Conservation (phyloP, 2,797 vertebrate genomes). For the Falco novaeseelandiae region DNA sequence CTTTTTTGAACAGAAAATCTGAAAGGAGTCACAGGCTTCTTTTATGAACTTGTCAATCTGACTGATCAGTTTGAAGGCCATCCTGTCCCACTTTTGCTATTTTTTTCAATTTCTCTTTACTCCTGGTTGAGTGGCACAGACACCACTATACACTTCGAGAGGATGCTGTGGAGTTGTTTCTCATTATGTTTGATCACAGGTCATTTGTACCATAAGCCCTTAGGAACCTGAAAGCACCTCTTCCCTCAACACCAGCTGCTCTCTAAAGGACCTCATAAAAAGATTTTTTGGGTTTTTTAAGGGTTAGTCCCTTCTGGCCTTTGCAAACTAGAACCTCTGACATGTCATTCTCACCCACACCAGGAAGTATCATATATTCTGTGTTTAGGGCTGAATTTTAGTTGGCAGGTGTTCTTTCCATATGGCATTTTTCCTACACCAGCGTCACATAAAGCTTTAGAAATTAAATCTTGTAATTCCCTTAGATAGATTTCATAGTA, state of each 20-base stretch:
- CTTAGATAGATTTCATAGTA: neutral
- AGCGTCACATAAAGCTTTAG: neutral
- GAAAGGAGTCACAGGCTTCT: neutral
- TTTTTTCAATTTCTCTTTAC: neutral
- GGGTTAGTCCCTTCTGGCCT: neutral
- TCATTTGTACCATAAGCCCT: neutral
- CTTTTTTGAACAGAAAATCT: neutral
- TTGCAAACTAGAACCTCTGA: conserved; percentile 13
- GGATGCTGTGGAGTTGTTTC: neutral
- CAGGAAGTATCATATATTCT: neutral
- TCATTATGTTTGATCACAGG: neutral
- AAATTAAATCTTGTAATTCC: neutral
- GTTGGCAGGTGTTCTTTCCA: conserved; percentile 35
- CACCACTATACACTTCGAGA: neutral
- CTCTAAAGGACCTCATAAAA: neutral
- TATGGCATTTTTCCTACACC: neutral
- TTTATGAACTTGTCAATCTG: neutral
- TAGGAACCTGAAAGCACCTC: neutral
- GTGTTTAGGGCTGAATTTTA: neutral
- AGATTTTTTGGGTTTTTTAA: neutral
- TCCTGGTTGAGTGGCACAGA: neutral
- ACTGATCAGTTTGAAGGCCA: neutral
- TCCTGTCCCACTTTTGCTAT: neutral
- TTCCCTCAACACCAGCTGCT: neutral
- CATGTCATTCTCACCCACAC: neutral